Conservation (phyloP, 2,888 invertebrate genomes). For the Lithosia quadra region DNA sequence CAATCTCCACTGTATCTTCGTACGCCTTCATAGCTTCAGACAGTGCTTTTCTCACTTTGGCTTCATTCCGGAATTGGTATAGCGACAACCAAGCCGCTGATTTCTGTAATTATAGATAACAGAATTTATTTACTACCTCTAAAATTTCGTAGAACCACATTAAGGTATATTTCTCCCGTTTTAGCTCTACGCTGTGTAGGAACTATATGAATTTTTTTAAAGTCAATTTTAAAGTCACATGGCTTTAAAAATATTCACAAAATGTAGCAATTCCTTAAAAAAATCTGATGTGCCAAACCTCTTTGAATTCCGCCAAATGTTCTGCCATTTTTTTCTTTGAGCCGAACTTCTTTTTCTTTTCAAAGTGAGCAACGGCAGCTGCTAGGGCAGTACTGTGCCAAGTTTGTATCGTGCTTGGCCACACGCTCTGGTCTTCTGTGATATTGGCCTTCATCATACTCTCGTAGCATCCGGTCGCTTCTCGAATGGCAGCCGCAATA, state of each 20-base stretch:
- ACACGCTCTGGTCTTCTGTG: slow-evolving; percentile 23
- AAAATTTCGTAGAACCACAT: neutral
- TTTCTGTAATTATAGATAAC: slow-evolving; percentile 41
- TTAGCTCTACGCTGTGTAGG: neutral
- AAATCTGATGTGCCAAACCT: slow-evolving; percentile 17
- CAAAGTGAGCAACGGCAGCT: slow-evolving; percentile 24
- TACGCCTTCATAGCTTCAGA: too few relatives aligned
- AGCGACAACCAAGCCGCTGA: slow-evolving; percentile 41
- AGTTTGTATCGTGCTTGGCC: slow-evolving; percentile 23
- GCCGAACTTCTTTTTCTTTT: slow-evolving; percentile 47
- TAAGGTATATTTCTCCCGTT: neutral
- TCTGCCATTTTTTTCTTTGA: slow-evolving; percentile 28
- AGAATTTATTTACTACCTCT: neutral
- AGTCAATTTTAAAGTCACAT: neutral
- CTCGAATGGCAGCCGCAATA: slow-evolving; percentile 35
- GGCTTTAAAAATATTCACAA: too few relatives aligned
- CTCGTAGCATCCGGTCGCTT: slow-evolving; percentile 43
- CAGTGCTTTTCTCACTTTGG: slow-evolving; percentile 48
- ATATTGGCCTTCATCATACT: too few relatives aligned
- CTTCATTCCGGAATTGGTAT: slow-evolving; percentile 50
- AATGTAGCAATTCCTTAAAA: neutral
- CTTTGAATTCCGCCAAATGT: slow-evolving; percentile 23
- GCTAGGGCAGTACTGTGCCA: slow-evolving; percentile 28
- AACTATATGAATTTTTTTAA: neutral
- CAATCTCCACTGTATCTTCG: slow-evolving; percentile 31